These are phyloP conservation scores for Zoanthus solanderi DNA, from an alignment of 92 coral and sea anemone species.

Conservation along the genomic window DNA sequence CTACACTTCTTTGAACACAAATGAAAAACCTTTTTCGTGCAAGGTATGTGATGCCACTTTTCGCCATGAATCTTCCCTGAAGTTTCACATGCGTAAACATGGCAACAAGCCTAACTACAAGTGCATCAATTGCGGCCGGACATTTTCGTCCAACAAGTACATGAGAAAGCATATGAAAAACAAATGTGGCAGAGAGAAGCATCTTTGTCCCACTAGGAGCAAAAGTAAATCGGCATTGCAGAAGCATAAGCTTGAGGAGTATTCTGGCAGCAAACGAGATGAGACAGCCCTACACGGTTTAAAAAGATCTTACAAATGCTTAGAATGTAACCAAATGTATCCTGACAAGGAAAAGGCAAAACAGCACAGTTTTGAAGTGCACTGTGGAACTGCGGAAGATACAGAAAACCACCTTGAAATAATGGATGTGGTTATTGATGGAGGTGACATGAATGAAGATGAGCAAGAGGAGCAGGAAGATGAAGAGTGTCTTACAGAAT, in stretches of 20 bases:
- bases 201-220: slow-evolving; percentile 21
- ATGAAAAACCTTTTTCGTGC: slow-evolving; percentile 16
- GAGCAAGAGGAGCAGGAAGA: neutral
- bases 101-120: slow-evolving; percentile 34
- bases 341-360: slow-evolving; percentile 33
- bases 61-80: slow-evolving; percentile 21
- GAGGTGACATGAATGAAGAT: neutral
- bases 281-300: neutral
- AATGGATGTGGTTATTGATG: neutral
- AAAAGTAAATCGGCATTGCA: slow-evolving; percentile 15
- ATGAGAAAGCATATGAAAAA: slow-evolving; percentile 37
- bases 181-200: slow-evolving; percentile 8
- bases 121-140: slow-evolving; percentile 23
- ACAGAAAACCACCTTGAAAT: slow-evolving; percentile 23
- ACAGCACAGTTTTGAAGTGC: slow-evolving; percentile 41
- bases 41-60: slow-evolving; percentile 30
- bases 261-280: slow-evolving; percentile 22
- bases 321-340: slow-evolving; percentile 32
- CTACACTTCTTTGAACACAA: slow-evolving; percentile 13
- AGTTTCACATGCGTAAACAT: slow-evolving; percentile 21
- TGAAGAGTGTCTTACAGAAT: neutral
- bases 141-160: slow-evolving; percentile 11
- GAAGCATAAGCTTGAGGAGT: slow-evolving; percentile 24
- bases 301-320: slow-evolving; percentile 11
- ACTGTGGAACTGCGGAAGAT: neutral